Conservation (phyloP, 1,140 invertebrate genomes). For the Melipona quadrifasciata region DNA sequence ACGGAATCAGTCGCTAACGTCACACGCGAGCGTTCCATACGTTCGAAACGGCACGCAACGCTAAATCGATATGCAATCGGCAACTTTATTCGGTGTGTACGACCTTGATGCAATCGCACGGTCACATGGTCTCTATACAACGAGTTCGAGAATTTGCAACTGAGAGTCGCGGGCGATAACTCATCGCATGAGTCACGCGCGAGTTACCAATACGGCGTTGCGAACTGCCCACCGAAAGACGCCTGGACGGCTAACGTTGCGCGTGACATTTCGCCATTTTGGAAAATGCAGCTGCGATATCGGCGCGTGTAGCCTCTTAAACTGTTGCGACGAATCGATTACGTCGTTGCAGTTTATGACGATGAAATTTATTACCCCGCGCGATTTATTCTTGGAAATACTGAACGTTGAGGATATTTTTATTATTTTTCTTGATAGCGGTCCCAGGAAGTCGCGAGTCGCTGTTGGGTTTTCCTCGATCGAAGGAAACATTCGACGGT, state of each 20-base stretch:
- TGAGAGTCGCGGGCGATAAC: conserved; percentile 55
- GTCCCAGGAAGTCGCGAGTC: no score
- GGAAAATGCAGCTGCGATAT: no score
- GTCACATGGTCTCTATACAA: conserved; percentile 48
- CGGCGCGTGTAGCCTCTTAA: no score
- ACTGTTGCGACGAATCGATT: neutral
- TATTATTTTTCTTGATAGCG: no score
- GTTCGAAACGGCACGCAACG: conserved; percentile 11
- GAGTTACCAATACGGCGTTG: conserved; percentile 11
- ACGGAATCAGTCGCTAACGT: neutral
- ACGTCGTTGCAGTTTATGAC: neutral
- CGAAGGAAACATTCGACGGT: neutral
- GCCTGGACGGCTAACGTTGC: neutral
- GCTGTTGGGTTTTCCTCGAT: neutral
- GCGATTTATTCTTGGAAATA: neutral
- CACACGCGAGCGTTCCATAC: neutral
- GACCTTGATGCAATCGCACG: conserved; percentile 59
- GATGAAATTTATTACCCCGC: neutral
- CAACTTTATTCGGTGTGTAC: conserved; percentile 42
- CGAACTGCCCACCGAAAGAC: conserved; percentile 1
- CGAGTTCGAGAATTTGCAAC: conserved; percentile 58
- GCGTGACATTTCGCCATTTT: neutral
- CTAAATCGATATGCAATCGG: conserved; percentile 53
- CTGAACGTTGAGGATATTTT: neutral
- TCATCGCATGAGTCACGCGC: conserved; percentile 58